Percentiles rank a stretch among this genome's conserved stretches.
Evolutionary conservation across 2,888 invertebrate genomes (phyloP).

Genomic region (Panzeria rudis): DNA sequence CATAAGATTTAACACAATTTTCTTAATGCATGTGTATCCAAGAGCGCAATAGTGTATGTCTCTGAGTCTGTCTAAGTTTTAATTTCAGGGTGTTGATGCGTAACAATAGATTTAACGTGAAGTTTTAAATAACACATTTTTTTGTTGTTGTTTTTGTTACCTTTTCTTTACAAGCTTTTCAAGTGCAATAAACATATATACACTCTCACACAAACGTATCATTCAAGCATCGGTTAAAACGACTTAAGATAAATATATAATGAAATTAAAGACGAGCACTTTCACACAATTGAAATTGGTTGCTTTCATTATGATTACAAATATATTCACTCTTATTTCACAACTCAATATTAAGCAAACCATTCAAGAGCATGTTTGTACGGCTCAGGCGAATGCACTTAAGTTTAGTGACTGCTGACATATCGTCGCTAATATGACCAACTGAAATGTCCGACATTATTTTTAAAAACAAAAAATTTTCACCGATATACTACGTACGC

Average conservation of each 20-base stretch:
- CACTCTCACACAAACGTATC: neutral
- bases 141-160: neutral
- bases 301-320: slow-evolving; percentile 20
- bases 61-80: neutral
- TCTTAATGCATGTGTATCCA: neutral
- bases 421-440: too few relatives aligned
- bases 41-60: neutral
- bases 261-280: slow-evolving; percentile 33
- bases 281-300: slow-evolving; percentile 15
- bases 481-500: too few relatives aligned
- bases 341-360: neutral
- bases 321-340: slow-evolving; percentile 24
- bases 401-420: slow-evolving; percentile 28
- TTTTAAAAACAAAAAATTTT: too few relatives aligned
- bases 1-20: neutral
- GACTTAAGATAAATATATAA: neutral
- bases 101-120: slow-evolving; percentile 31
- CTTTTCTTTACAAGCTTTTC: slow-evolving; percentile 1
- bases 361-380: neutral
- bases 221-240: neutral
- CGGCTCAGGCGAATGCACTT: slow-evolving; percentile 40
- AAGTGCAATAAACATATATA: neutral
- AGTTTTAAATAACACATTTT: slow-evolving; percentile 44
- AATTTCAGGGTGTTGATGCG: slow-evolving; percentile 27
- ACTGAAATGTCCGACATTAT: too few relatives aligned